phyloP scores from a whole-genome alignment of 2,888 invertebrate genomes.

The Caenorhabditis sp. region DNA sequence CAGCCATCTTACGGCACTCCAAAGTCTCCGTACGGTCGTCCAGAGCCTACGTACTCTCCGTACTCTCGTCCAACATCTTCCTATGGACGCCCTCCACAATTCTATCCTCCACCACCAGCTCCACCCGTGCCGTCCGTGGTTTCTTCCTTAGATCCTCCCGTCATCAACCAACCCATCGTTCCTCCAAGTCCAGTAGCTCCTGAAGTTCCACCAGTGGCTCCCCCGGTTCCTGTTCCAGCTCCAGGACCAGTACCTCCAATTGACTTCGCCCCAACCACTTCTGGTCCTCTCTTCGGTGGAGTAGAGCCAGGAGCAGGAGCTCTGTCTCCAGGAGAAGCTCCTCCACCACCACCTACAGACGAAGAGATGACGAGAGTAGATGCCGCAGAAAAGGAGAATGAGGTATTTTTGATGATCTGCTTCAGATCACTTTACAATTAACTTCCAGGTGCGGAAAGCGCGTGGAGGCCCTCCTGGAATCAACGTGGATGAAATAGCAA shows the following conservation, averaged over 20 bases:
- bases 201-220: conserved; percentile 12
- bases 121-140: no score
- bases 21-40: conserved; percentile 42
- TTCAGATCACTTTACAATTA: no score
- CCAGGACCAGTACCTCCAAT: conserved; percentile 29
- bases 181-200: conserved; percentile 26
- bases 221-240: conserved; percentile 22
- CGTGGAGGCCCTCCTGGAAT: conserved; percentile 61
- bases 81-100: conserved; percentile 54
- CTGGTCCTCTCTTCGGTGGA: conserved; percentile 53
- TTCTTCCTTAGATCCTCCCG: no score
- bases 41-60: conserved; percentile 48
- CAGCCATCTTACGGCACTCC: conserved; percentile 40
- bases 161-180: conserved; percentile 7
- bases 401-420: no score
- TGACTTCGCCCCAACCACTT: conserved; percentile 24
- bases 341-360: conserved; percentile 54
- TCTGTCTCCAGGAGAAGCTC: conserved; percentile 35
- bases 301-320: conserved; percentile 54
- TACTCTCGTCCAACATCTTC: conserved; percentile 56
- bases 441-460: conserved; percentile 48
- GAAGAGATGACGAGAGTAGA: conserved; percentile 56
- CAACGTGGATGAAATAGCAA: conserved; percentile 47
- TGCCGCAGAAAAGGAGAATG: conserved; percentile 58
- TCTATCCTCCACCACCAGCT: conserved; percentile 37